phyloP scores from a whole-genome alignment of 2,888 invertebrate species.

The Spodoptera exigua region DNA sequence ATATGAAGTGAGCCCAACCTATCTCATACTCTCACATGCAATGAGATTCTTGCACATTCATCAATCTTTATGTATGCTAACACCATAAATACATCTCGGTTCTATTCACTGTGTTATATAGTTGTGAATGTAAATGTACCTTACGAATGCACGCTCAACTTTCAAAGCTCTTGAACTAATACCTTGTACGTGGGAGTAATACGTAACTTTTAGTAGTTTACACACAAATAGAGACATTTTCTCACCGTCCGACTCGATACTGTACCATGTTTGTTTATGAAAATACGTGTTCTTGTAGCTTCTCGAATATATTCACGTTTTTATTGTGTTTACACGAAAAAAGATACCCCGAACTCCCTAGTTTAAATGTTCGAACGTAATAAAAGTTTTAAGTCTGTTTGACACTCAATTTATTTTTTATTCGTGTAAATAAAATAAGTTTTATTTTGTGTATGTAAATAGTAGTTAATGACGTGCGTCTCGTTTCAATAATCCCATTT shows the following conservation, averaged over 20 bases:
- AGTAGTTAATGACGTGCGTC: slow-evolving; percentile 51
- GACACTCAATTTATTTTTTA: slow-evolving; percentile 56
- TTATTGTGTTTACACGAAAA: slow-evolving; percentile 65
- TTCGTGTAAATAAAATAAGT: slow-evolving; percentile 49
- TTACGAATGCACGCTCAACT: slow-evolving; percentile 56
- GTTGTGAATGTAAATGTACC: slow-evolving; percentile 57
- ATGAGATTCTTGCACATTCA: slow-evolving; percentile 47
- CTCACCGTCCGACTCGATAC: slow-evolving; percentile 75
- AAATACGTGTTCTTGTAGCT: slow-evolving; percentile 66
- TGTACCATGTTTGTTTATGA: slow-evolving; percentile 74
- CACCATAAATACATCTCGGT: slow-evolving; percentile 52
- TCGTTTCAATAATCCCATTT: slow-evolving; percentile 70
- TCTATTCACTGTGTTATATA: slow-evolving; percentile 56
- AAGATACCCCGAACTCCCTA: slow-evolving; percentile 48
- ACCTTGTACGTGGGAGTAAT: slow-evolving; percentile 72
- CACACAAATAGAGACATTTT: slow-evolving; percentile 80
- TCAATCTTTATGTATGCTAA: slow-evolving; percentile 50
- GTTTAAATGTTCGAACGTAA: slow-evolving; percentile 36
- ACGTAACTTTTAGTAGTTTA: slow-evolving; percentile 70
- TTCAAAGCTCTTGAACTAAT: slow-evolving; percentile 52
- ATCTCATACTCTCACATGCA: slow-evolving; percentile 49
- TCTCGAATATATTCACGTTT: slow-evolving; percentile 61
- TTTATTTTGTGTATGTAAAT: slow-evolving; percentile 53
- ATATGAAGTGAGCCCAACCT: slow-evolving; percentile 4
- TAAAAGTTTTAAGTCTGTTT: slow-evolving; percentile 56